Evolutionary conservation across 2,113 vertebrate species (phyloP), one percentile per base, ranked within the genome.

Genomic region (Cricetomys ansorgei): DNA sequence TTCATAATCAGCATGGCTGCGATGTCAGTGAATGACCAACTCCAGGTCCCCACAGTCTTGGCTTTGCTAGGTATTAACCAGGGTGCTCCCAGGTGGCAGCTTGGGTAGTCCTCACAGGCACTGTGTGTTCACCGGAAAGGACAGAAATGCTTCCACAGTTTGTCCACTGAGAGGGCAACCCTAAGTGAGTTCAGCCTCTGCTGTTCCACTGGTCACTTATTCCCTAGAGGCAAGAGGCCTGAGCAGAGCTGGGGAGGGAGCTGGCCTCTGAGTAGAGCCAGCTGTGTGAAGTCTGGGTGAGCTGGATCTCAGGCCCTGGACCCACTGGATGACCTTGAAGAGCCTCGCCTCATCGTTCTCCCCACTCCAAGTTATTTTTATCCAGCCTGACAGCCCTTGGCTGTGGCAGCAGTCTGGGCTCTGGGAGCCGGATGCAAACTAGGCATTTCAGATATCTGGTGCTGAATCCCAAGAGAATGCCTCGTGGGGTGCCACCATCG

Each of bases 351-450:
- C 50, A 31, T 19, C 34, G 70, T 80, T 88, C 92, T 94, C 93
- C 88, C 88, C 95, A 94, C 88, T 91, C 5, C 0, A 2, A 73
- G 97, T 91, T 97, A 97, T 97, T 97, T 97, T 84, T 81, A 96
- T 97, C 94, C 88, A 23, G 95, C 59, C 76, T 50, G 73, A 96
- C 90, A 84, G 92, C 69, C 83, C 88, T 86, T 94, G 97, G 96
- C 97, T 53, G 91, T 77, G 64, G 72, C 43, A 50, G 67, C 96
- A 81, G 97, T 96, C 96, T 95, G 92, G 79, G 88, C 88, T 95
- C 92, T 59, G 48, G 2, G 80, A 96, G 94, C 91, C 43, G 43
- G 94, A 97, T 84, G 88, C 81, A 96, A 70, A 95, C 76, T 96
- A 96, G 96, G 94, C 96, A 67, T 72, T 76, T 72, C 91, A 67